Base-by-base conservation (phyloP, 2,888 invertebrate genomes). In the Sminthurinus aureus region DNA sequence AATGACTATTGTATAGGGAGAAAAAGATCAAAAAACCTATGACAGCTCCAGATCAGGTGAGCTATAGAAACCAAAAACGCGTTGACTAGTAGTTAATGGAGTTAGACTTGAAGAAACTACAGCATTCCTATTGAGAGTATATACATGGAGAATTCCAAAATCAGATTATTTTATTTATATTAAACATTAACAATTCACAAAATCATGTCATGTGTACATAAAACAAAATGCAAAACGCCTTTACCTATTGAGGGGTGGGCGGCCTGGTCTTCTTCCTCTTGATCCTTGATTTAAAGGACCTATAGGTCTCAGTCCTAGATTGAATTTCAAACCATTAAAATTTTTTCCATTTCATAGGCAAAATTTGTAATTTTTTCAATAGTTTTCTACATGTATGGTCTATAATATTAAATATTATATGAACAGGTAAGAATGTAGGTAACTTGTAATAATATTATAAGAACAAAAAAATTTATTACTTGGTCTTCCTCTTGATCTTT, bases 201-300 rank as follows among this genome's bases (percentile, higher is more conserved):
- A n/a, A n/a, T n/a, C n/a, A n/a, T n/a, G n/a, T n/a, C n/a, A n/a
- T n/a, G n/a, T n/a, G n/a, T n/a, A n/a, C n/a, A n/a, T n/a, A n/a
- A n/a, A n/a, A n/a, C n/a, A n/a, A n/a, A n/a, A n/a, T n/a, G n/a
- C n/a, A 24, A 85, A 84, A 81, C 86, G 86, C 18, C 87, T 84
- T 73, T 87, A 88, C 6, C 38, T 38, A 38, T 38, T 73, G 20
- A 88, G 76, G 0, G 88, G 91, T 4, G 92, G 92, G 73, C 93
- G 90, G 79, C 92, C 92, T 2, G 92, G 90, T 38, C 85, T 79
- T 77, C 88, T 20, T 1, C 92, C 92, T 24, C 94, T 92, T 50
- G 92, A 91, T 11, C 94, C 94, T 84, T 93, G 93, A 89, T 94
- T 92, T 0, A 93, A 91, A 0, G 94, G 94, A 0, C 94, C 94